Base-by-base conservation (phyloP, 1,140 invertebrate species). In the Hypothenemus hampei region DNA sequence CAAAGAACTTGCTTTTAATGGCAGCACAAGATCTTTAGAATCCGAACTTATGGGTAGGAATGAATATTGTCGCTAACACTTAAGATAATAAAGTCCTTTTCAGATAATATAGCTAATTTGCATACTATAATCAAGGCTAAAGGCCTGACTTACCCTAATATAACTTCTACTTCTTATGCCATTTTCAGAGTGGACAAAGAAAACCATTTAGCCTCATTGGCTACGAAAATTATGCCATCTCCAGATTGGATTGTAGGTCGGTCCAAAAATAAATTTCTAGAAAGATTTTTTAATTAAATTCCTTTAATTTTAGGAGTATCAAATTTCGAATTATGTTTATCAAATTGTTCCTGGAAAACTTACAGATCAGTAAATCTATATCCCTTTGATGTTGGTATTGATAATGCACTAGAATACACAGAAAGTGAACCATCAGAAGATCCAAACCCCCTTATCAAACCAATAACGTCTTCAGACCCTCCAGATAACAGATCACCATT, bases 61-160 rank as follows among this genome's bases (percentile, higher is more conserved):
- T n/a, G n/a, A n/a, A n/a, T n/a, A n/a, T n/a, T n/a, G n/a, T n/a
- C n/a, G n/a, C n/a, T n/a, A n/a, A n/a, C n/a, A n/a, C n/a, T n/a
- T n/a, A n/a, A n/a, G n/a, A n/a, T n/a, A n/a, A 31, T 24, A 23
- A 15, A 22, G 55, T 45, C 18, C 10, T 41, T 13, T 52, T 47
- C 10, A 51, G 57, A 24, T 6, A 54, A 58, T 39, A 47, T 54
- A 1, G 24, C 23, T 8, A 82, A 93, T 65, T 90, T 98, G 19
- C 80, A 94, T 7, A 99, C 97, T 0, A 98, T 99, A 54, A 95
- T 99, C 43, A 99, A 98, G 77, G 93, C 97, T 0, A 78, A 91
- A 45, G 94, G 93, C 0, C 85, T 97, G 24, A 86, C 85, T 57
- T 92, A 92, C 77, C 94, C 94, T 2, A 94, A 96, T 72, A 85